Conservation (phyloP, 2,888 invertebrate species). For the Macrosiphum euphorbiae region DNA sequence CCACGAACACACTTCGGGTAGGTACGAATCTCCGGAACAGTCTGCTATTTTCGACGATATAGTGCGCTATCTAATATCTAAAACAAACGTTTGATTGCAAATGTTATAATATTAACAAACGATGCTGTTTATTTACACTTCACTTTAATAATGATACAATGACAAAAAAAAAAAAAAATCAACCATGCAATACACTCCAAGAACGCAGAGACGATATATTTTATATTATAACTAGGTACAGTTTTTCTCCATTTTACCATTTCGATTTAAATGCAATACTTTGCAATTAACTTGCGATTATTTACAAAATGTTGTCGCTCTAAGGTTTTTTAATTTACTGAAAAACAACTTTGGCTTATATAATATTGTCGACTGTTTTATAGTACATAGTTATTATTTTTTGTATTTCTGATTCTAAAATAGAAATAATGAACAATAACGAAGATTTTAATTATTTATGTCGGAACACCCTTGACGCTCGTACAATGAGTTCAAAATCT, state of each 20-base stretch:
- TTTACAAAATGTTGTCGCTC: not conserved
- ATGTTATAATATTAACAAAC: not conserved
- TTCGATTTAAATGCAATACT: not conserved
- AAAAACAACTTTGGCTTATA: not conserved
- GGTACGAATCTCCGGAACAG: not conserved
- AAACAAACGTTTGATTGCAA: not conserved
- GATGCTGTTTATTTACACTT: too few species aligned
- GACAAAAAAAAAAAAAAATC: not conserved
- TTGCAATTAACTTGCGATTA: not conserved
- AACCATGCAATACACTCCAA: not conserved
- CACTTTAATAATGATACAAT: not conserved
- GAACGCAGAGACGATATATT: not conserved
- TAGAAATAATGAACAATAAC: not conserved
- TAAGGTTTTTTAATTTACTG: not conserved
- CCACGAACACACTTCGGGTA: not conserved
- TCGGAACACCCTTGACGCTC: not conserved
- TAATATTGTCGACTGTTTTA: not conserved
- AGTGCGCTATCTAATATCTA: not conserved
- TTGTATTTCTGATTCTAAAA: not conserved
- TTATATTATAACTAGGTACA: not conserved
- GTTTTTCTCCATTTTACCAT: not conserved
- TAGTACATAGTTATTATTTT: not conserved
- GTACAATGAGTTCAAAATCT: not conserved
- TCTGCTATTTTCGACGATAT: not conserved
- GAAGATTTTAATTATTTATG: not conserved